Percentiles rank a stretch among this genome's conserved stretches.
These are phyloP conservation scores for Subacronicta megacephala DNA, from an alignment of 2,888 invertebrate genomes.

Conservation along the genomic window DNA sequence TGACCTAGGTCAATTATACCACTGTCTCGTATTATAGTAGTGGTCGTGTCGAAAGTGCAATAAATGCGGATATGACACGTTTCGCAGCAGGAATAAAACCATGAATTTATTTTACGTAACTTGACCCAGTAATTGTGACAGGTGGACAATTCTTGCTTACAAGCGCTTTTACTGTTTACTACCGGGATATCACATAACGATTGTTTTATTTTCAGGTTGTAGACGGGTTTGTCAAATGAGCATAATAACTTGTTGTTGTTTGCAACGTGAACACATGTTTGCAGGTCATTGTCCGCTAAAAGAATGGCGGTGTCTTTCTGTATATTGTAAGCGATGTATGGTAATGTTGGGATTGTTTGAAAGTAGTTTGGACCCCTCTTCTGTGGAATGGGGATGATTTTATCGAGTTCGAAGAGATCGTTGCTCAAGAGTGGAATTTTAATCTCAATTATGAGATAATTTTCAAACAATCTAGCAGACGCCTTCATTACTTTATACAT, in stretches of 20 bases:
- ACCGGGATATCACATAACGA: background rate
- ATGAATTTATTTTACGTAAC: no score
- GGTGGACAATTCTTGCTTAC: background rate
- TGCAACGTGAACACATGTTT: background rate
- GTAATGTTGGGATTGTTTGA: background rate
- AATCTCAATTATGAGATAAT: constrained; percentile 5
- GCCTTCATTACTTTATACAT: constrained; percentile 4
- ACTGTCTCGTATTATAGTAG: no score
- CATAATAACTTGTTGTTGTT: constrained; percentile 1
- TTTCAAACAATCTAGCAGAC: background rate
- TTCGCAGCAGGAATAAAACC: no score
- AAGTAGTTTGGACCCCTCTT: background rate
- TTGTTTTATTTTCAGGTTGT: background rate
- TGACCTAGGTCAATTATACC: no score
- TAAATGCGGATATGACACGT: no score
- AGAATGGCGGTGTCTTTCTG: no score
- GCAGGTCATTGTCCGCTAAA: constrained; percentile 6
- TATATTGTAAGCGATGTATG: no score
- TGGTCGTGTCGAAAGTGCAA: no score
- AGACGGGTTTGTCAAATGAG: background rate
- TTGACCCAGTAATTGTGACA: background rate
- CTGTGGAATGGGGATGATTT: background rate
- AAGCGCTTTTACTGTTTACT: background rate
- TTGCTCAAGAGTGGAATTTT: background rate
- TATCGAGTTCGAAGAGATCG: constrained; percentile 2